phyloP scores from a whole-genome alignment of 53 echinoderm and acorn worm genomes.

The Zoroaster sp. region DNA sequence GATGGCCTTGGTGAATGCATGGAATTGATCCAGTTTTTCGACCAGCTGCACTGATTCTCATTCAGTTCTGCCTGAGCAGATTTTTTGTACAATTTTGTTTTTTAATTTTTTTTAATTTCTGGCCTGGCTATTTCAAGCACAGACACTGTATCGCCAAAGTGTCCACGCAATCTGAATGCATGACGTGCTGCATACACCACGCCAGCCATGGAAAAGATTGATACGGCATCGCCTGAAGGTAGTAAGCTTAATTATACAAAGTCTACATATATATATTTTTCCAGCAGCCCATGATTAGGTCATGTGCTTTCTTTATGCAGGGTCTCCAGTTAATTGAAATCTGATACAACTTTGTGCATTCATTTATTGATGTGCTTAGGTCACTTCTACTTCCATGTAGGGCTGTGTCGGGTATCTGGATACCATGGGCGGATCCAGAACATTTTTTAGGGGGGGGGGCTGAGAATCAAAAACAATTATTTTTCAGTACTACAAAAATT shows the following conservation, averaged over 20 bases:
- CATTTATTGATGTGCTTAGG: background rate
- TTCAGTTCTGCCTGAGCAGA: background rate
- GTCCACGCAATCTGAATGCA: background rate
- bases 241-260: background rate
- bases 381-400: background rate
- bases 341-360: background rate
- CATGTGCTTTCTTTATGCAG: background rate
- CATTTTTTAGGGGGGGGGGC: no score
- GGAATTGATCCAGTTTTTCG: conserved; percentile 36
- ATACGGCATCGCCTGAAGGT: conserved; percentile 16
- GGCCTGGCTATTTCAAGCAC: background rate
- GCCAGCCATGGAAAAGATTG: conserved; percentile 9
- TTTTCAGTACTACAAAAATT: no score
- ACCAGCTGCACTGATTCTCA: conserved; percentile 41
- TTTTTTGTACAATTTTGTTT: background rate
- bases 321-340: conserved; percentile 38
- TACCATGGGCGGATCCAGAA: no score
- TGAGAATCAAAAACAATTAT: no score
- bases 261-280: no score
- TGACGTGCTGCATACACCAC: background rate
- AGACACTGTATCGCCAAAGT: background rate
- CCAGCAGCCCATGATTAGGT: background rate
- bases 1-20: conserved; percentile 40
- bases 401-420: no score
- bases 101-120: background rate